Evolutionary conservation across 2,888 invertebrate genomes (phyloP).

Genomic region (Drosophila anomalipes): DNA sequence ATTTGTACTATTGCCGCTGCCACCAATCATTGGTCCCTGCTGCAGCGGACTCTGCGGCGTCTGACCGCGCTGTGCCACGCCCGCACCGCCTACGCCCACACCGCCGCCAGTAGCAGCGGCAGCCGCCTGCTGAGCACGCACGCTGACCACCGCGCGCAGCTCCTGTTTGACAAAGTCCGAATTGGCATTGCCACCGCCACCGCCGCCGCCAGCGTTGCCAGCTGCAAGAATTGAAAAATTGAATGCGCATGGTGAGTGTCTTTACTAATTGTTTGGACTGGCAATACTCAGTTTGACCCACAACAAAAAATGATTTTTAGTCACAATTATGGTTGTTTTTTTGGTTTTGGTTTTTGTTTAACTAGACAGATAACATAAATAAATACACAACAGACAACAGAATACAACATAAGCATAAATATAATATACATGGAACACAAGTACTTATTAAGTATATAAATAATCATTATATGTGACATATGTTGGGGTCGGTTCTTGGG

Average conservation of each 20-base stretch:
- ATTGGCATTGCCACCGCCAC: slow-evolving; percentile 86
- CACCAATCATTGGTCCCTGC: slow-evolving; percentile 82
- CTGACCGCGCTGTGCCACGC: slow-evolving; percentile 76
- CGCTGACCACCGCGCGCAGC: slow-evolving; percentile 94
- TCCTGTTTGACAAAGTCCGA: slow-evolving; percentile 97
- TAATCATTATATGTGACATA: slow-evolving; percentile 23
- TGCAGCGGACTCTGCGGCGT: slow-evolving; percentile 85
- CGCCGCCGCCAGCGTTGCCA: slow-evolving; percentile 39
- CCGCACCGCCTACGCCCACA: slow-evolving; percentile 61
- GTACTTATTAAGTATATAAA: slow-evolving; percentile 12
- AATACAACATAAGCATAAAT: slow-evolving; percentile 64
- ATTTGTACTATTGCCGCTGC: slow-evolving; percentile 83
- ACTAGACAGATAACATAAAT: slow-evolving; percentile 63
- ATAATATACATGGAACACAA: slow-evolving; percentile 16
- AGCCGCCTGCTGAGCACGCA: slow-evolving; percentile 88
- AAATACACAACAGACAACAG: slow-evolving; percentile 61
- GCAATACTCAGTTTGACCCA: slow-evolving; percentile 25
- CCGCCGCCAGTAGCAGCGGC: slow-evolving; percentile 82
- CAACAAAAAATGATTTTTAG: slow-evolving; percentile 54
- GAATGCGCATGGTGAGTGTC: neutral
- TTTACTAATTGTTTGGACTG: neutral
- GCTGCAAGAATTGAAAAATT: slow-evolving; percentile 57
- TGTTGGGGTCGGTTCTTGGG: neutral
- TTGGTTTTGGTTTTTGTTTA: slow-evolving; percentile 1
- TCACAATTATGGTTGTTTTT: slow-evolving; percentile 50